Evolutionary conservation across 2,113 vertebrate genomes (phyloP).

Genomic region (Carassius carassius): DNA sequence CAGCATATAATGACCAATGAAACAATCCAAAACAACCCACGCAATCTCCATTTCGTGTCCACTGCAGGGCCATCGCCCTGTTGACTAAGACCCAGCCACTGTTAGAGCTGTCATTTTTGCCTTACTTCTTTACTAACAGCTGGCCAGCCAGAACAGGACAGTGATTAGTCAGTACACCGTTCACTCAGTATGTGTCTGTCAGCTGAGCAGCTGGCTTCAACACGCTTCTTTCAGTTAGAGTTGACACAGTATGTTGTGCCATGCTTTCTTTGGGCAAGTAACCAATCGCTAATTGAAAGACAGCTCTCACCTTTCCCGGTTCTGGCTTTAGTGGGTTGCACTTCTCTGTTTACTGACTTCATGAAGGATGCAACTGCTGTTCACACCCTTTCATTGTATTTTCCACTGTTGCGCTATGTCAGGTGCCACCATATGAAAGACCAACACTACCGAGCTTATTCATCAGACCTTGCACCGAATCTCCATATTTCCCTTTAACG

Average conservation of each 20-base stretch:
- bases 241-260: conserved; percentile 82
- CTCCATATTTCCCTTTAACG: background rate
- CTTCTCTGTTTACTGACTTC: conserved; percentile 72
- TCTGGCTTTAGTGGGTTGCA: conserved; percentile 78
- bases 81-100: background rate
- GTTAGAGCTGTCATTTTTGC: background rate
- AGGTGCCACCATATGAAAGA: conserved; percentile 1
- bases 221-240: conserved; percentile 63
- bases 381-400: conserved; percentile 57
- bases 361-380: conserved; percentile 69
- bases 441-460: background rate
- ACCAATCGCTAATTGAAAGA: conserved; percentile 80
- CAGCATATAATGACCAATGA: background rate
- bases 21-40: conserved; percentile 5
- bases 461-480: background rate
- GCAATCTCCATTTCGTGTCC: background rate
- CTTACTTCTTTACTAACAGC: conserved; percentile 4
- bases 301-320: conserved; percentile 83
- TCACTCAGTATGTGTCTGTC: conserved; percentile 12
- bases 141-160: conserved; percentile 5
- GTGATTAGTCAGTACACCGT: conserved; percentile 32
- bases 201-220: conserved; percentile 71
- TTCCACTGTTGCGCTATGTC: conserved; percentile 32
- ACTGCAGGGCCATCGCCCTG: background rate
- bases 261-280: conserved; percentile 85